Conservation (phyloP, 2,888 invertebrate species). For the Siphonodentalium dalli region DNA sequence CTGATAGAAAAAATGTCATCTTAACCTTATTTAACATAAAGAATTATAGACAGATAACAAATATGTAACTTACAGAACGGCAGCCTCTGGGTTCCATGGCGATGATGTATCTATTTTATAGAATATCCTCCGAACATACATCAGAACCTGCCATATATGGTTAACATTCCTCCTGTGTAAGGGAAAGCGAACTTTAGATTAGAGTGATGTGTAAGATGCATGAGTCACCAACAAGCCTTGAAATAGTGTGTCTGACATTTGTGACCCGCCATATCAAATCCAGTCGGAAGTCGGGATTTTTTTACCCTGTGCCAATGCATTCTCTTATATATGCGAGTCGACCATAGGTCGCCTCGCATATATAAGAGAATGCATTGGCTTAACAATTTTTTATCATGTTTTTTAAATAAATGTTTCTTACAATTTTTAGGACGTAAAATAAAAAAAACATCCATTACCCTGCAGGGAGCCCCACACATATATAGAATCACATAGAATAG, state of each 20-base stretch:
- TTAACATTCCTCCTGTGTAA: constrained; percentile 76
- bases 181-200: constrained; percentile 16
- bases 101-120: constrained; percentile 80
- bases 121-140: constrained; percentile 84
- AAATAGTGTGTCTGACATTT: neutral
- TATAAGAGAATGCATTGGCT: too few relatives aligned
- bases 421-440: too few relatives aligned
- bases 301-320: too few relatives aligned
- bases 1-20: too few relatives aligned
- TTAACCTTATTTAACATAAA: neutral
- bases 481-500: too few relatives aligned
- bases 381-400: too few relatives aligned
- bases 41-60: neutral
- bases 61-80: constrained; percentile 66
- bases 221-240: neutral
- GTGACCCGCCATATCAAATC: neutral
- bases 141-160: constrained; percentile 88
- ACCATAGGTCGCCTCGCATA: too few relatives aligned
- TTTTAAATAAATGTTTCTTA: too few relatives aligned
- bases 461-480: too few relatives aligned
- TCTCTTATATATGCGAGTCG: too few relatives aligned
- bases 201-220: neutral
- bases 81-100: constrained; percentile 77
- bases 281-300: too few relatives aligned
- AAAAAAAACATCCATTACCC: too few relatives aligned